Conservation (phyloP, 2,113 vertebrate genomes). For the Triplophysa siluroides region DNA sequence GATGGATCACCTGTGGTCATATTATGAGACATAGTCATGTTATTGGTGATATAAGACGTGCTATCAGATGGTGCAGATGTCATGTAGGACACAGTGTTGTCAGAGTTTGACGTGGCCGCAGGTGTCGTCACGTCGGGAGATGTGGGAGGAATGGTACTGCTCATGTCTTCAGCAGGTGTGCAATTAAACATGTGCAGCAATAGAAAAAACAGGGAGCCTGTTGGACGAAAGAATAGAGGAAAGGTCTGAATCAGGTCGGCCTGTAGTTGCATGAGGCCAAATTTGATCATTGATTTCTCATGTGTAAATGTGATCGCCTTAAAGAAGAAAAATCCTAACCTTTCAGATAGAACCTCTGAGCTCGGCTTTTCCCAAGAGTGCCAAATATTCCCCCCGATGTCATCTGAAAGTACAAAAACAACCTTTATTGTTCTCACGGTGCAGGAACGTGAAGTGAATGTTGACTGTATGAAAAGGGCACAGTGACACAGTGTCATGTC, state of each 20-base stretch:
- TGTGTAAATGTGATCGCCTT: not conserved
- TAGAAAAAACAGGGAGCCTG: slow-evolving; percentile 56
- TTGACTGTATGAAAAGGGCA: not conserved
- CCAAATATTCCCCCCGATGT: not conserved
- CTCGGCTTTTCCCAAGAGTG: not conserved
- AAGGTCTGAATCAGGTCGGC: not conserved
- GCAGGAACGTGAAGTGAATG: not conserved
- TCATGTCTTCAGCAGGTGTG: not conserved
- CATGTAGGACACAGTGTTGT: not conserved
- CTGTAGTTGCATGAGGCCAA: not conserved
- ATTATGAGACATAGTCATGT: not conserved
- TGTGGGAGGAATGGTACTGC: too few relatives aligned
- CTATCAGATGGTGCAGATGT: not conserved
- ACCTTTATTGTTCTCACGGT: not conserved
- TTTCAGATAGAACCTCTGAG: not conserved
- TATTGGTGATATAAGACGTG: not conserved
- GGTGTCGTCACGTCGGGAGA: too few relatives aligned
- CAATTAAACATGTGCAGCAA: slow-evolving; percentile 54
- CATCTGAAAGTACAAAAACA: slow-evolving; percentile 15
- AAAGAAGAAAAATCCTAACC: not conserved
- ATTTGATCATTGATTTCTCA: not conserved
- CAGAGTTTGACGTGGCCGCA: not conserved
- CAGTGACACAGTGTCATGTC: not conserved
- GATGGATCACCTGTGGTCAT: not conserved
- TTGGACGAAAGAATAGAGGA: slow-evolving; percentile 13